Percentiles rank a stretch among this genome's conserved stretches.
phyloP scores from a whole-genome alignment of 2,888 invertebrate genomes.

The Scelioninae gen. 1 region DNA sequence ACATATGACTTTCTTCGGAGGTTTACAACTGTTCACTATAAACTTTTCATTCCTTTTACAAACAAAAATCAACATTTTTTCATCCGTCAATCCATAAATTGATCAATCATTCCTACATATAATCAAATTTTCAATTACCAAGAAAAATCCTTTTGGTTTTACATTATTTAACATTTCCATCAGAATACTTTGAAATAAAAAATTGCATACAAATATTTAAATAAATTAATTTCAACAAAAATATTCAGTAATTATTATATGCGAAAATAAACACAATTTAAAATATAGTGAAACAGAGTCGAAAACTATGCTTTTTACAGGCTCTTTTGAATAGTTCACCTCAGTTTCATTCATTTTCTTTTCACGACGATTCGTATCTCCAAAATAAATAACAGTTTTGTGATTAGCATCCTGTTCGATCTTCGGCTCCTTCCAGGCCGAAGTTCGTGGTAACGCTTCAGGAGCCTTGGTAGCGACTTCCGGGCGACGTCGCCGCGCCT shows the following conservation, averaged over 20 bases:
- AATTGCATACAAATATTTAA: no score
- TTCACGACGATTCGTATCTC: conserved; percentile 87
- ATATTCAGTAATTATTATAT: no score
- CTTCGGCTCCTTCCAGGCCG: conserved; percentile 67
- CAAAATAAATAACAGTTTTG: conserved; percentile 90
- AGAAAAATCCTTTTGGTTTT: no score
- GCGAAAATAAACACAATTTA: no score
- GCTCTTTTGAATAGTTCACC: conserved; percentile 18
- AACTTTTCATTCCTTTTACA: conserved; percentile 2
- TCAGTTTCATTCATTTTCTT: conserved; percentile 75
- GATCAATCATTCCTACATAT: conserved; percentile 9
- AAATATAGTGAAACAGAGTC: not conserved
- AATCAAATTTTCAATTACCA: not conserved
- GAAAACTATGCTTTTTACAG: not conserved
- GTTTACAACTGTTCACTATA: conserved; percentile 29
- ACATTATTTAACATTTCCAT: no score
- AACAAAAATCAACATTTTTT: conserved; percentile 10
- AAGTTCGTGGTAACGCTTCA: conserved; percentile 19
- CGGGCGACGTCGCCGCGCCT: conserved; percentile 67
- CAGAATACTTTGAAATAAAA: no score
- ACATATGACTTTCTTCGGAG: conserved; percentile 41
- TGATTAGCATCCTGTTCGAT: conserved; percentile 84
- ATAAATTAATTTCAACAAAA: no score
- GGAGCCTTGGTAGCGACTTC: conserved; percentile 12
- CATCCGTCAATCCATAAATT: conserved; percentile 1